Base-by-base conservation (phyloP, 2,113 vertebrate genomes). In the Phoenicopterus ruber region DNA sequence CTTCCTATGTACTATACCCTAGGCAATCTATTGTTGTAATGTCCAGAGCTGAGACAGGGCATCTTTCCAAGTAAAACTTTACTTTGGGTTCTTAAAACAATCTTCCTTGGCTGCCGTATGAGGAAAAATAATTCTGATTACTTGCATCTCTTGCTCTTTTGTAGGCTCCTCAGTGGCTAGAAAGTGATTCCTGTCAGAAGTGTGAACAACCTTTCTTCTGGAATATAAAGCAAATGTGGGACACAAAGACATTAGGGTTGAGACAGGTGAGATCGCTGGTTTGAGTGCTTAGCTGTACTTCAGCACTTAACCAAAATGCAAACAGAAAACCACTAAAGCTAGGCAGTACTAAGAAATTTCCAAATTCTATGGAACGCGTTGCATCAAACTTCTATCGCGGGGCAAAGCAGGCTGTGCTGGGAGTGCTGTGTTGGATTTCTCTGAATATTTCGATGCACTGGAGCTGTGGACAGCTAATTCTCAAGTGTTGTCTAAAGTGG, bases 191-290 rank as follows among this genome's bases (percentile, higher is more conserved):
- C 4, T 99, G 99, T 98, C 99, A 99, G 97, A 99, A 99, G 92
- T 99, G 99, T 93, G 98, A 99, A 86, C 99, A 99, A 82, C 99
- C 99, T 19, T 99, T 99, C 96, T 99, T 99, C 98, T 99, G 99
- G 99, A 99, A 99, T 77, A 98, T 99, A 96, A 99, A 99, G 94
- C 99, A 99, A 98, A 99, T 99, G 99, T 99, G 99, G 99, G 99
- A 99, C 97, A 98, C 98, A 3, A 99, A 99, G 97, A 99, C 99
- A 0, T 63, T 99, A 82, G 99, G 99, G 2, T 96, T 99, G 91
- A 97, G 99, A 94, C 99, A 99, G 98, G 99, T 99, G 72, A 98
- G 97, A n/a, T 17, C 3, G 4, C 25, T 74, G 20, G 1, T 67
- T 82, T 59, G 40, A 80, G 28, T 74, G 42, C 26, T 49, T 67